Base-by-base conservation (phyloP, 2,888 invertebrate genomes). In the Meliscaeva auricollis region DNA sequence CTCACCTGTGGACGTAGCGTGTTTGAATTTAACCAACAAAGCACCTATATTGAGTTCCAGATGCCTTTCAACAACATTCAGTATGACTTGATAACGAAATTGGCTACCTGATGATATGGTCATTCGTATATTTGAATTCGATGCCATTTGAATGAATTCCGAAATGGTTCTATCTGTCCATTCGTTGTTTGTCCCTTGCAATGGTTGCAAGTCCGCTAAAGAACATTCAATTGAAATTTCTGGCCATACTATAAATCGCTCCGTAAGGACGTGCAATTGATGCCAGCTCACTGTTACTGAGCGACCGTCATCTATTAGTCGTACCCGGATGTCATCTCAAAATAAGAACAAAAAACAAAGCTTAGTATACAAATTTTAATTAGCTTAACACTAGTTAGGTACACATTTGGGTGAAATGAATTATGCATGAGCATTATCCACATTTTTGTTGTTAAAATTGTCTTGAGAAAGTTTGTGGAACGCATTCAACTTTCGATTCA, bases 231-330 rank as follows among this genome's bases (percentile, higher is more conserved):
- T 88, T 15, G 90, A 87, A n/a, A 88, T 76, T 74, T 91, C 91
- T 3, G 77, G 76, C 0, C 15, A 72, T 1, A 52, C 11, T 15
- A 87, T 87, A 44, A 90, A 91, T 9, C 60, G 50, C 1, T 87
- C 50, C 0, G 93, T 90, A 1, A 96, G 90, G 11, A 92, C 91
- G 64, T 93, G 94, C 17, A 96, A 90, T 58, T 92, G 90, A 1
- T 91, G 89, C 50, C 92, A 88, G 0, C 91, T 90, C 0, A 96
- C 93, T 0, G 91, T 93, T 88, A 95, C 94, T 1, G 92, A 91
- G 44, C 91, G 91, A 0, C 95, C 96, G 85, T 94, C 93, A 89
- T 97, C 97, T 4, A 91, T 90, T 9, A 91, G 88, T 30, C 89
- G 90, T 17, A 92, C 89, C 0, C 76, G n/a, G 9, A 90, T 88